A percentile compares a stretch with the other conserved stretches of the same genome.
Conservation (phyloP, 2,888 invertebrate species). For the Tiphia femorata region DNA sequence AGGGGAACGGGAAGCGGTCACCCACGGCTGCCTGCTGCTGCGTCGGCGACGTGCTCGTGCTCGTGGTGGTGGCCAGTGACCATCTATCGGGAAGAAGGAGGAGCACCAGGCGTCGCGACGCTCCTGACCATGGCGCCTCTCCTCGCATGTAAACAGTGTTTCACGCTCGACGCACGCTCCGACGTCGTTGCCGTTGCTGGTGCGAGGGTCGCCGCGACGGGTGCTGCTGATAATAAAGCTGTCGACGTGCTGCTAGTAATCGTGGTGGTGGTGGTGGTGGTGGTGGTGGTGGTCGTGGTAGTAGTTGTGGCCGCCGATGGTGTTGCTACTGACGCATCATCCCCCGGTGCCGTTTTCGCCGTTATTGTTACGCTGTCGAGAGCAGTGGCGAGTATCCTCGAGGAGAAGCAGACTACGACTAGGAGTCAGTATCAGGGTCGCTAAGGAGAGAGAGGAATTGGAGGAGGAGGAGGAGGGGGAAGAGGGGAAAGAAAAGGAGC, state of each 20-base stretch:
- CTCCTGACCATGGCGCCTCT: conserved; percentile 49
- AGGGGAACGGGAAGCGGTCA: conserved; percentile 4
- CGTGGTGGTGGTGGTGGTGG: too few species aligned
- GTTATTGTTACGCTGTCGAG: too few species aligned
- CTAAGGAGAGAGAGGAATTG: background rate
- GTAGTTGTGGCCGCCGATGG: background rate
- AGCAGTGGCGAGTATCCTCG: too few species aligned
- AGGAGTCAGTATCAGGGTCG: background rate
- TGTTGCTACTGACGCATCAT: conserved; percentile 13
- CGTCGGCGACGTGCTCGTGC: background rate
- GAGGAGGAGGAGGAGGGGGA: background rate
- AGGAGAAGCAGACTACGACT: too few species aligned
- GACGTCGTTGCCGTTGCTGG: too few species aligned
- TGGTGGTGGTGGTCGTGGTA: background rate
- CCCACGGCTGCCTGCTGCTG: conserved; percentile 2
- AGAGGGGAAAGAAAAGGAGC: background rate
- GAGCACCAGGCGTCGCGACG: conserved; percentile 15
- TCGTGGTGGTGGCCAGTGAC: too few species aligned
- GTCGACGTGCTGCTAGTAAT: too few species aligned
- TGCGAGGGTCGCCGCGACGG: too few species aligned
- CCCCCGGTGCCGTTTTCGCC: conserved; percentile 7
- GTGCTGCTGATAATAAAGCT: too few species aligned
- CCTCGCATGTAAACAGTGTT: conserved; percentile 49
- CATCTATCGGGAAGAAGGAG: conserved; percentile 16
- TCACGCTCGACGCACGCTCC: conserved; percentile 31